Evolutionary conservation across 2,113 vertebrate genomes (phyloP).

Genomic region (Dissostichus mawsoni): DNA sequence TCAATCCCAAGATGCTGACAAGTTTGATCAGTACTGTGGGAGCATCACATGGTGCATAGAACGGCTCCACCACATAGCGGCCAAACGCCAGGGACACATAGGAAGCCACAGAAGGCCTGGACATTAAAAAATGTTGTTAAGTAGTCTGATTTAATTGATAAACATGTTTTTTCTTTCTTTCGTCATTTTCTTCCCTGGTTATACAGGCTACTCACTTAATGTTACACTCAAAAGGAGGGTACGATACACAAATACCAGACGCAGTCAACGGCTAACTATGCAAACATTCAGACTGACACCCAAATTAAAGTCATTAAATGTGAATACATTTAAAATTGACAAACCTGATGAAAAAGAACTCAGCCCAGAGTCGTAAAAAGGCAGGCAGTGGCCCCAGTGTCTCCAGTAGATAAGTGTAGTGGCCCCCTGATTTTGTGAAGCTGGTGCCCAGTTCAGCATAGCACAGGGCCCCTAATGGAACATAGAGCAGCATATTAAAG

Average conservation of each 20-base stretch:
- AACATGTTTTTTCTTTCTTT: no score
- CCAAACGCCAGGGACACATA: constrained; percentile 90
- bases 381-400: constrained; percentile 89
- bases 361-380: constrained; percentile 90
- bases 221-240: no score
- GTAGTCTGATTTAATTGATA: background rate
- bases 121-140: background rate
- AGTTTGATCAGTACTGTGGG: constrained; percentile 84
- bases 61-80: constrained; percentile 88
- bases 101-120: constrained; percentile 87
- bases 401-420: constrained; percentile 91
- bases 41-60: constrained; percentile 87
- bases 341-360: constrained; percentile 89
- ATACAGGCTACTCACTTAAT: no score
- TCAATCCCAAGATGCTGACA: constrained; percentile 85
- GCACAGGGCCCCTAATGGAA: constrained; percentile 85
- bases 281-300: no score
- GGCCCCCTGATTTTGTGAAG: constrained; percentile 90
- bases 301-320: no score
- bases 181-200: no score
- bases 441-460: constrained; percentile 93
- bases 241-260: no score
- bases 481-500: background rate
- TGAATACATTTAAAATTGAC: background rate
- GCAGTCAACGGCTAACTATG: no score